Conservation (phyloP, 2,113 vertebrate species). For the Varanus salvator region DNA sequence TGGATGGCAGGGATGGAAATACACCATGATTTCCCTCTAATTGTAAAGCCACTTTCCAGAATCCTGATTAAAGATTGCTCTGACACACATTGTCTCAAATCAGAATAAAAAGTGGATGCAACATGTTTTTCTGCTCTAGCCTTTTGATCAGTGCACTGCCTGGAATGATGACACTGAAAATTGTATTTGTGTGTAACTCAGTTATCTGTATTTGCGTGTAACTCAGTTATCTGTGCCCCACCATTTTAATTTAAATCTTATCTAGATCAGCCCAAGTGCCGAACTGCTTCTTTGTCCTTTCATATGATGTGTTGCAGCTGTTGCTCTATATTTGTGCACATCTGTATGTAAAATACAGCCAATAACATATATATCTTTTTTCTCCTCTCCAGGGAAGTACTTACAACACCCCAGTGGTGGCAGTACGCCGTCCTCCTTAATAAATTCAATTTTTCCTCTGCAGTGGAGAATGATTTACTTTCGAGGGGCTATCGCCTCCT, state of each 20-base stretch:
- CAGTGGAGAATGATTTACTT: conserved; percentile 78
- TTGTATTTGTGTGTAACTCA: neutral
- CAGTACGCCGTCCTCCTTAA: conserved; percentile 92
- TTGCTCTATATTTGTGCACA: neutral
- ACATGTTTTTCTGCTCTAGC: neutral
- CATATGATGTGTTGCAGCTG: neutral
- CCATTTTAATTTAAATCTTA: neutral
- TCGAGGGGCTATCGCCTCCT: conserved; percentile 81
- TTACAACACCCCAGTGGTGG: conserved; percentile 85
- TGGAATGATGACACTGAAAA: neutral
- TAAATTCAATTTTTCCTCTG: conserved; percentile 79
- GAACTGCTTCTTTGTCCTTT: neutral
- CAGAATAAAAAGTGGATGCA: neutral
- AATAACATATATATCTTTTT: conserved; percentile 23
- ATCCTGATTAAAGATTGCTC: neutral
- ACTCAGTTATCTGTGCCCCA: neutral
- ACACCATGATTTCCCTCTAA: neutral
- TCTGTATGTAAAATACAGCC: neutral
- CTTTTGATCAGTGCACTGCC: neutral
- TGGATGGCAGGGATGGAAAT: neutral
- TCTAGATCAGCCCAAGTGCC: neutral
- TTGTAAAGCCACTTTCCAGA: neutral
- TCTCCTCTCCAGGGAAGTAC: conserved; percentile 77
- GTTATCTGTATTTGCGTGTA: neutral
- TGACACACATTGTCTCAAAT: neutral